Conservation (phyloP, 1,140 invertebrate species). For the Rhopalosiphum padi region DNA sequence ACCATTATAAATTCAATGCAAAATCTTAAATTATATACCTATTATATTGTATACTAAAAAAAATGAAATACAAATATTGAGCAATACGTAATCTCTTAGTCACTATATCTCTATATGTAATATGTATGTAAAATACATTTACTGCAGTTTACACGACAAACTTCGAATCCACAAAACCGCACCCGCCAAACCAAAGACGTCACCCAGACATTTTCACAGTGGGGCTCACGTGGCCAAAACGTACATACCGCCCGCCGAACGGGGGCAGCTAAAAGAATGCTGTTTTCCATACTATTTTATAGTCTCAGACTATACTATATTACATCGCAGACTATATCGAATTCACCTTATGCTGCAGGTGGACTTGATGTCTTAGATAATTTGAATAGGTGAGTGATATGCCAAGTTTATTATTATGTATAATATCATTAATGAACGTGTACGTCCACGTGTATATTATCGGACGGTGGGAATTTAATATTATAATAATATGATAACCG, state of each 20-base stretch:
- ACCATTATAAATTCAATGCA: not conserved
- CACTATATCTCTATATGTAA: too few species aligned
- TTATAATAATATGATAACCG: constrained; percentile 8
- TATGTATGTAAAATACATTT: too few species aligned
- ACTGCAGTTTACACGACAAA: too few species aligned
- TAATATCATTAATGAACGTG: constrained; percentile 16
- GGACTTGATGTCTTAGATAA: not conserved
- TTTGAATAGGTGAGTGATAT: not conserved
- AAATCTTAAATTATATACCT: not conserved
- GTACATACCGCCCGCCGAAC: too few species aligned
- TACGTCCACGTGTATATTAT: not conserved
- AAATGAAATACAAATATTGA: too few species aligned
- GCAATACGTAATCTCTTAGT: too few species aligned
- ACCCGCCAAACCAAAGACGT: too few species aligned
- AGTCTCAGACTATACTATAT: too few species aligned
- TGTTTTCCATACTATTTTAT: not conserved
- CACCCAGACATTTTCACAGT: too few species aligned
- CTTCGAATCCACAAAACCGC: too few species aligned
- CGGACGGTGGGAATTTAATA: not conserved
- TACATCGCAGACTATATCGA: not conserved
- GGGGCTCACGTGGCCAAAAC: too few species aligned
- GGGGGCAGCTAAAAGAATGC: not conserved
- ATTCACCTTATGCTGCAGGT: not conserved
- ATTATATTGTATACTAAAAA: not conserved
- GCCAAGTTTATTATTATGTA: not conserved